Conservation (phyloP, 1,140 invertebrate species). For the Ctenoplectra terminalis region DNA sequence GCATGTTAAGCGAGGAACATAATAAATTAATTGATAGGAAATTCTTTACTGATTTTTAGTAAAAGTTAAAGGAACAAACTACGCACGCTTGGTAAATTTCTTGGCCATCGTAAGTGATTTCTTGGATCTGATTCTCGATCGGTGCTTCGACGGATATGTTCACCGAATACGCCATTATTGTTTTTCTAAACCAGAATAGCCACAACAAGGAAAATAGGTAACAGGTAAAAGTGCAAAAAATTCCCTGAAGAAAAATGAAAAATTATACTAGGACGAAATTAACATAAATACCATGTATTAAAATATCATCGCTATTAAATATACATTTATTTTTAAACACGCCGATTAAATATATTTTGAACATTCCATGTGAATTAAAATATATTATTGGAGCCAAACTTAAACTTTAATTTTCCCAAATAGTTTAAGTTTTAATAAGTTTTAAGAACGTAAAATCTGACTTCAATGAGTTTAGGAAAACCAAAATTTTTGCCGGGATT, state of each 20-base stretch:
- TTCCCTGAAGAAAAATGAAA: background rate
- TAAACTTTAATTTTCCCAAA: background rate
- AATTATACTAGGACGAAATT: too few relatives aligned
- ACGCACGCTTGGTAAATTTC: slow-evolving; percentile 97
- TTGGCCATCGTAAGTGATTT: slow-evolving; percentile 97
- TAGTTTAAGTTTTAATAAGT: background rate
- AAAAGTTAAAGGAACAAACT: background rate
- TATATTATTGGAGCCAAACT: background rate
- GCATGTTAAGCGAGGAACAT: slow-evolving; percentile 15
- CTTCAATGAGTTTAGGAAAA: slow-evolving; percentile 8
- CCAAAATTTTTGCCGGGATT: slow-evolving; percentile 53
- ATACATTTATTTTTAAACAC: too few relatives aligned
- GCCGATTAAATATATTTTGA: too few relatives aligned
- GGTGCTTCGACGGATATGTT: slow-evolving; percentile 96
- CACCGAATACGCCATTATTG: slow-evolving; percentile 87
- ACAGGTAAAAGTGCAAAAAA: background rate
- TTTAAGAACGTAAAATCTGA: background rate
- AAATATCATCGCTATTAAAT: too few relatives aligned
- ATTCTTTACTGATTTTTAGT: background rate
- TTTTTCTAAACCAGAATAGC: background rate
- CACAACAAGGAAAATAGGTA: background rate
- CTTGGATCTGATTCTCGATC: slow-evolving; percentile 97
- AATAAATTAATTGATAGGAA: background rate
- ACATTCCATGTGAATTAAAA: too few relatives aligned
- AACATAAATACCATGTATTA: too few relatives aligned